Base-by-base conservation (phyloP, 1,140 invertebrate species). In the Spodoptera litura region DNA sequence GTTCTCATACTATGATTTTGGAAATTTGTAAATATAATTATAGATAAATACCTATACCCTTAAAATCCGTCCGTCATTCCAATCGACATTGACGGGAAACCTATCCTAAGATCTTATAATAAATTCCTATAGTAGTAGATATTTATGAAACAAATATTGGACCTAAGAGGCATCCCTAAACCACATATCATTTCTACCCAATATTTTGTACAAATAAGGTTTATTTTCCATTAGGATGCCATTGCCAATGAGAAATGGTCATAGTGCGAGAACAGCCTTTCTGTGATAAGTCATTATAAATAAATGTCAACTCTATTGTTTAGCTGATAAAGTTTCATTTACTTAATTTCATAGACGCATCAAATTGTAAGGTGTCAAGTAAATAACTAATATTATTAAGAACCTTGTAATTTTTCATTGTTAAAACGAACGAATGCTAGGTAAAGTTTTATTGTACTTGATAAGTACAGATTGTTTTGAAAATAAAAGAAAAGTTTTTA, bases 381-480 rank as follows among this genome's bases (percentile, higher is more conserved):
- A 38, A 20, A 78, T 77, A 72, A 55, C 31, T 74, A 68, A 75
- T 79, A 66, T 75, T 66, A 56, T 20, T 80, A 80, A 80, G 76
- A 44, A 83, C 66, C 80, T 84, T 83, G 80, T 83, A 83, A 84
- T 85, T 87, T 86, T 90, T 85, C 75, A 87, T 85, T 89, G 84
- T 87, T 89, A 88, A 85, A 82, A 79, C 70, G 52, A 83, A 84
- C 59, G 78, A 78, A 83, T 38, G 79, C 78, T 90, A 89, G 83
- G 80, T 77, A 80, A 87, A 80, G 84, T 81, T 88, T 87, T 89
- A 92, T 90, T 89, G 88, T 91, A 91, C 88, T 84, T 83, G 56
- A 83, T 77, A 85, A 80, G 87, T 90, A 90, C 85, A 83, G 70
- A 83, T 89, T 91, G 88, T 91, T 90, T 90, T 86, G 79, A 84